These are phyloP conservation scores for Myotis yumanensis DNA, from an alignment of 2,113 vertebrate genomes.

Conservation along the genomic window DNA sequence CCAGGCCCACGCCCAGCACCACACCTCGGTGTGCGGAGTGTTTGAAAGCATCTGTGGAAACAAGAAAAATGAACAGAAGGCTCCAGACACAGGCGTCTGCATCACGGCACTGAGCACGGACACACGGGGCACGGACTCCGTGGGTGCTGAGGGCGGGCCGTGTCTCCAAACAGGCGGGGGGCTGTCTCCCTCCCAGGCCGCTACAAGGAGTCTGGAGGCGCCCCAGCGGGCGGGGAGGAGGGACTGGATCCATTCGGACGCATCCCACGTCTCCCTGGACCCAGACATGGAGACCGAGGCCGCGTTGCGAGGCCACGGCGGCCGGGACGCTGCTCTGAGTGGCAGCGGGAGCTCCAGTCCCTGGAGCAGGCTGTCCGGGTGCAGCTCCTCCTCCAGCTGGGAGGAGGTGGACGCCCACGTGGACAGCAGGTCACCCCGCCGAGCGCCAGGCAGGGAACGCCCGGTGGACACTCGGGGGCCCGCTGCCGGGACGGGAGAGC, in stretches of 20 bases:
- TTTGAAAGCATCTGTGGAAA: conserved; percentile 78
- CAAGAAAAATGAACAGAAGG: background rate
- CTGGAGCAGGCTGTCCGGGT: conserved; percentile 81
- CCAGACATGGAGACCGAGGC: conserved; percentile 1
- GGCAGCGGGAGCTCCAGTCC: conserved; percentile 81
- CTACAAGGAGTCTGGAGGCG: background rate
- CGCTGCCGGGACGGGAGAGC: conserved; percentile 53
- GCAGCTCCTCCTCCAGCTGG: conserved; percentile 80
- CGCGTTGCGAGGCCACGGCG: background rate
- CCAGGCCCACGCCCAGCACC: conserved; percentile 88
- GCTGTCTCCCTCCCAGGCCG: background rate
- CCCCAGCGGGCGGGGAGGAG: background rate
- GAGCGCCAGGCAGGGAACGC: background rate
- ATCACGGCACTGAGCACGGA: conserved; percentile 90
- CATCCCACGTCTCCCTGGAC: conserved; percentile 38
- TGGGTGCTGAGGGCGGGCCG: conserved; percentile 64
- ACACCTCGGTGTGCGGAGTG: conserved; percentile 87
- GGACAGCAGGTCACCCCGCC: background rate
- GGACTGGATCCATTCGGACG: background rate
- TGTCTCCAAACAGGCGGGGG: background rate
- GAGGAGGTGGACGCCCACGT: conserved; percentile 70
- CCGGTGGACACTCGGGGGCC: conserved; percentile 42
- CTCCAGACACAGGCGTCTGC: conserved; percentile 79
- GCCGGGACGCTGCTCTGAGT: background rate
- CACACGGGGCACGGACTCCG: conserved; percentile 75